Percentiles rank a stretch among this genome's conserved stretches.
phyloP scores from a whole-genome alignment of 92 coral and sea anemone genomes.

The Anthopleura xanthogrammica region DNA sequence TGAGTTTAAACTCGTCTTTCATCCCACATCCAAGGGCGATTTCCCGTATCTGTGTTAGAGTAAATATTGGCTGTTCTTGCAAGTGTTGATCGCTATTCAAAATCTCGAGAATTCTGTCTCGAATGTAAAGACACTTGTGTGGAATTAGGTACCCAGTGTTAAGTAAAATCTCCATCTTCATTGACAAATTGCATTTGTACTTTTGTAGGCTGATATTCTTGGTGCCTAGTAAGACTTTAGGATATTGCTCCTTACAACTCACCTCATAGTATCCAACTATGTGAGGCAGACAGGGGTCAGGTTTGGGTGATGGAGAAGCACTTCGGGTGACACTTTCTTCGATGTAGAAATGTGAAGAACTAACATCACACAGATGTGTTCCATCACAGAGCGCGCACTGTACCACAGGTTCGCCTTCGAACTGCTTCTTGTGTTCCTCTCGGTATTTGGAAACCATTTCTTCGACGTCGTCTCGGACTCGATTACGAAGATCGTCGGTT shows the following conservation, averaged over 20 bases:
- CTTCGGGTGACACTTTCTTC: conserved; percentile 21
- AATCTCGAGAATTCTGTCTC: conserved; percentile 76
- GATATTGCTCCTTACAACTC: conserved; percentile 76
- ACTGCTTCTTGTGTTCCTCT: conserved; percentile 67
- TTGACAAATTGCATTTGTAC: conserved; percentile 66
- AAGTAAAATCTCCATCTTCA: conserved; percentile 70
- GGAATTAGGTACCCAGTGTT: conserved; percentile 80
- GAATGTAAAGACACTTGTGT: conserved; percentile 83
- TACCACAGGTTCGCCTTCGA: conserved; percentile 76
- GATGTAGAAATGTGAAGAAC: conserved; percentile 63
- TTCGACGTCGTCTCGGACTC: conserved; percentile 80
- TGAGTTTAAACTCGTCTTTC: conserved; percentile 75
- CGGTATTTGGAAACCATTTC: conserved; percentile 68
- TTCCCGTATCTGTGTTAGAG: conserved; percentile 61
- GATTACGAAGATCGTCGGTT: conserved; percentile 62
- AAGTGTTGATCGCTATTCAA: conserved; percentile 59
- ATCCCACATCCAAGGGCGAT: conserved; percentile 86
- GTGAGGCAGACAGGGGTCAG: conserved; percentile 81
- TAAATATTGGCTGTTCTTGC: conserved; percentile 71
- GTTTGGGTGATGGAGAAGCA: conserved; percentile 24
- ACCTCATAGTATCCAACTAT: conserved; percentile 83
- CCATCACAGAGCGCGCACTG: conserved; percentile 81
- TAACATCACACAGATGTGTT: conserved; percentile 60
- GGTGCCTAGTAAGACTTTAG: conserved; percentile 60
- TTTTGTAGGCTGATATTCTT: conserved; percentile 81